phyloP scores from a whole-genome alignment of 2,113 vertebrate genomes.

The Malaclemys terrapin region DNA sequence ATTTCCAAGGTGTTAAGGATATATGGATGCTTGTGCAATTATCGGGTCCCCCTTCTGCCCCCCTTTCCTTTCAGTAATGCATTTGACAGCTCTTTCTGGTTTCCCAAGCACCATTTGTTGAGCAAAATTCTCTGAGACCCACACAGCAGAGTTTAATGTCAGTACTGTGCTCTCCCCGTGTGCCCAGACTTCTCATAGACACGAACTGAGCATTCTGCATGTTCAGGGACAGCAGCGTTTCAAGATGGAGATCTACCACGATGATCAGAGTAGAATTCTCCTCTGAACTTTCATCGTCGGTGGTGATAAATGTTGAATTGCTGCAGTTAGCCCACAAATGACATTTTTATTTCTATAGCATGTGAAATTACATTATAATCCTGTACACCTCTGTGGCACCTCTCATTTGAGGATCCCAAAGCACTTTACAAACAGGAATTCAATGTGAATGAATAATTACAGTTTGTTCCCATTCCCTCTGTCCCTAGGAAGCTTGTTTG shows the following conservation, averaged over 20 bases:
- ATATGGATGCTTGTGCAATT: neutral
- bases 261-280: neutral
- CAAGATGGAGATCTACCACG: neutral
- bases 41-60: neutral
- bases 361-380: neutral
- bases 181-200: neutral
- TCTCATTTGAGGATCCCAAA: neutral
- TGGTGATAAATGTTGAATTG: neutral
- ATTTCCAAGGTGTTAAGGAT: neutral
- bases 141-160: neutral
- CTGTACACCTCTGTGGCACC: neutral
- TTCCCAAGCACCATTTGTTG: neutral
- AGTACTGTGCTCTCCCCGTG: neutral
- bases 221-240: neutral
- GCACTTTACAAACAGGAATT: neutral
- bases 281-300: neutral
- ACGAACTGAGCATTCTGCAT: neutral
- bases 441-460: slow-evolving; percentile 42
- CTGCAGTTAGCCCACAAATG: neutral
- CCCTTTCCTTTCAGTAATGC: neutral
- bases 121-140: neutral
- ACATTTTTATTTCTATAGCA: neutral
- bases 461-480: slow-evolving; percentile 53
- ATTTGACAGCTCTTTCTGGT: neutral
- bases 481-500: slow-evolving; percentile 86